Evolutionary conservation across 1,140 invertebrate genomes (phyloP).

Genomic region (Chrysomallon squamiferum): DNA sequence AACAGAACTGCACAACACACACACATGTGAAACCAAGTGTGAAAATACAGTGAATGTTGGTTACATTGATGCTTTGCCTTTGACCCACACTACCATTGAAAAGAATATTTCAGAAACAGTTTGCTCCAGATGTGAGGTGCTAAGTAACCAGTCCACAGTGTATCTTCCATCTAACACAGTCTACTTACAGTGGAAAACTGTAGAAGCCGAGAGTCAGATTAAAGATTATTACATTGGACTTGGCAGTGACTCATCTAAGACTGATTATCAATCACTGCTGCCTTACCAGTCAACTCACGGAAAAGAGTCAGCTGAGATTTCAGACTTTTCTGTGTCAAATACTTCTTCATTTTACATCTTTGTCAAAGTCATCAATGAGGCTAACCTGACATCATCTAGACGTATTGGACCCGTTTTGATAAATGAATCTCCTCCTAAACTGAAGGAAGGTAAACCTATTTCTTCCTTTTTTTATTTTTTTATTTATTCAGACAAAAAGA

Average conservation of each 20-base stretch:
- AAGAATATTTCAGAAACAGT: constrained; percentile 1
- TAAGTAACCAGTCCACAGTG: constrained; percentile 4
- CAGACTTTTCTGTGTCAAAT: constrained; percentile 20
- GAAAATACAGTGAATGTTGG: not conserved
- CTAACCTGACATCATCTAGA: constrained; percentile 15
- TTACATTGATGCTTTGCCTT: constrained; percentile 2
- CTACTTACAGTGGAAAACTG: constrained; percentile 11
- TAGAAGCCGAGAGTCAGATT: constrained; percentile 29
- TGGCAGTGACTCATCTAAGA: constrained; percentile 3
- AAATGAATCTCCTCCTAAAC: constrained; percentile 30
- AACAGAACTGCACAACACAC: too few species aligned
- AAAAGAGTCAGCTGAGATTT: constrained; percentile 8
- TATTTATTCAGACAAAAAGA: too few species aligned
- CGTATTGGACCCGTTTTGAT: constrained; percentile 31
- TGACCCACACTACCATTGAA: not conserved
- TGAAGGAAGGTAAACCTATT: not conserved
- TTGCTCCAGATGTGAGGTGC: constrained; percentile 2
- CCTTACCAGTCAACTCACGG: constrained; percentile 17
- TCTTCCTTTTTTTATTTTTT: not conserved
- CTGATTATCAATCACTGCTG: constrained; percentile 11
- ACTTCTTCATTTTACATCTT: constrained; percentile 26
- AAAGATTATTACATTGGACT: constrained; percentile 25
- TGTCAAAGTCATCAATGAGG: constrained; percentile 29
- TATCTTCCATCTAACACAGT: constrained; percentile 21
- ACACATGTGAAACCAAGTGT: not conserved